phyloP scores from a whole-genome alignment of 2,113 vertebrate species.

The Morone saxatilis region DNA sequence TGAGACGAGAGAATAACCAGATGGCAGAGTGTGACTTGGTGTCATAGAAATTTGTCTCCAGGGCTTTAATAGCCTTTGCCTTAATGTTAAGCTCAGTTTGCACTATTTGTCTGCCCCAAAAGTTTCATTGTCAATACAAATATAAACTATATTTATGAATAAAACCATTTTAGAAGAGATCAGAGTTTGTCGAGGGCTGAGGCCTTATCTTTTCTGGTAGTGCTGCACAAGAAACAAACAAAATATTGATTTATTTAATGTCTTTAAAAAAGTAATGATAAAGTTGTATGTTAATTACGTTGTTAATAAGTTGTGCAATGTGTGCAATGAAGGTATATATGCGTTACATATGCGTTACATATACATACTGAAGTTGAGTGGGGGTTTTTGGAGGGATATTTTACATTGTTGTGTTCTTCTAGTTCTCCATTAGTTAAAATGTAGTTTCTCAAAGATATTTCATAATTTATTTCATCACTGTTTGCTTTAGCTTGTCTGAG shows the following conservation, averaged over 20 bases:
- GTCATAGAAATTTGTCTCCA: slow-evolving; percentile 7
- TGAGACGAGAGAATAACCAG: not conserved
- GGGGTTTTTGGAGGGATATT: not conserved
- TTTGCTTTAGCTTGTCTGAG: not conserved
- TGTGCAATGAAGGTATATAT: not conserved
- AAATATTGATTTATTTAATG: not conserved
- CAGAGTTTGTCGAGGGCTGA: not conserved
- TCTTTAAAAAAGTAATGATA: not conserved
- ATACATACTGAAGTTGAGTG: not conserved
- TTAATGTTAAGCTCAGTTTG: slow-evolving; percentile 47
- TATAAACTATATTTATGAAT: slow-evolving; percentile 24
- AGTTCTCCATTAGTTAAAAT: not conserved
- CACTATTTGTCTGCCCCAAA: slow-evolving; percentile 20
- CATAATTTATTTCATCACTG: not conserved
- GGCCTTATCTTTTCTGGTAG: not conserved
- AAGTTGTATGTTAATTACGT: not conserved
- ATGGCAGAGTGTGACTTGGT: slow-evolving; percentile 1
- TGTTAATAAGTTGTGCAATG: not conserved
- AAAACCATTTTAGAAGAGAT: not conserved
- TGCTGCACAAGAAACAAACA: not conserved
- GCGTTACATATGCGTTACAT: not conserved
- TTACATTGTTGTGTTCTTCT: not conserved
- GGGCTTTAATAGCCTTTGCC: slow-evolving; percentile 2
- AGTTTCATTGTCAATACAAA: slow-evolving; percentile 6
- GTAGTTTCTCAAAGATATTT: not conserved